Evolutionary conservation across 2,888 invertebrate genomes (phyloP).

Genomic region (Folsomia manolachei): DNA sequence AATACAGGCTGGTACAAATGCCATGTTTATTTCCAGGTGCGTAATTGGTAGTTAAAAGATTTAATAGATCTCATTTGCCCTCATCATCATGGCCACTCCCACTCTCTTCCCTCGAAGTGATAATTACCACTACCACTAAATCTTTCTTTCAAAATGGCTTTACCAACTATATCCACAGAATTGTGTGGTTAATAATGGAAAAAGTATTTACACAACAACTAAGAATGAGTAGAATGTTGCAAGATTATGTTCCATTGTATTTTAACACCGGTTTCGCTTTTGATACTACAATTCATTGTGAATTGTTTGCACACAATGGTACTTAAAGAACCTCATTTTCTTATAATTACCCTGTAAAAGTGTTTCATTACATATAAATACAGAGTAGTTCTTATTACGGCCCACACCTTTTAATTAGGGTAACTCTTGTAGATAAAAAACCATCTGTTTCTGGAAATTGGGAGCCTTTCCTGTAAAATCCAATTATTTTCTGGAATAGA

Average conservation of each 20-base stretch:
- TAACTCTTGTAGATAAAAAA: too few relatives aligned
- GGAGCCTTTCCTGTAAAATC: background rate
- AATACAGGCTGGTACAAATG: too few relatives aligned
- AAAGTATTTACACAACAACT: too few relatives aligned
- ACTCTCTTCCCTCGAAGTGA: background rate
- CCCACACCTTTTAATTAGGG: too few relatives aligned
- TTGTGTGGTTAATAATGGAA: too few relatives aligned
- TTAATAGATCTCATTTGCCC: slow-evolving; percentile 5
- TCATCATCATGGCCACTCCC: background rate
- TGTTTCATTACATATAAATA: background rate
- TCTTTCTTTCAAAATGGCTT: too few relatives aligned
- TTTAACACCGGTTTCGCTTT: background rate
- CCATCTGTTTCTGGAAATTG: background rate
- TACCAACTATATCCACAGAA: too few relatives aligned
- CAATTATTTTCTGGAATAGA: background rate
- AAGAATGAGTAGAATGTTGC: too few relatives aligned
- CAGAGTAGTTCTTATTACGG: too few relatives aligned
- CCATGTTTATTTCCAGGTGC: slow-evolving; percentile 4
- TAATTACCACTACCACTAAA: background rate
- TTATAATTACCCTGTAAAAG: background rate
- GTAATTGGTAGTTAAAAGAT: slow-evolving; percentile 8
- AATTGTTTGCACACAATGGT: background rate
- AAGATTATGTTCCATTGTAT: background rate
- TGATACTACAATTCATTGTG: background rate
- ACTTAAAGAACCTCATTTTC: background rate